phyloP scores from a whole-genome alignment of 2,888 invertebrate genomes.

The Caenorhabditis angaria region DNA sequence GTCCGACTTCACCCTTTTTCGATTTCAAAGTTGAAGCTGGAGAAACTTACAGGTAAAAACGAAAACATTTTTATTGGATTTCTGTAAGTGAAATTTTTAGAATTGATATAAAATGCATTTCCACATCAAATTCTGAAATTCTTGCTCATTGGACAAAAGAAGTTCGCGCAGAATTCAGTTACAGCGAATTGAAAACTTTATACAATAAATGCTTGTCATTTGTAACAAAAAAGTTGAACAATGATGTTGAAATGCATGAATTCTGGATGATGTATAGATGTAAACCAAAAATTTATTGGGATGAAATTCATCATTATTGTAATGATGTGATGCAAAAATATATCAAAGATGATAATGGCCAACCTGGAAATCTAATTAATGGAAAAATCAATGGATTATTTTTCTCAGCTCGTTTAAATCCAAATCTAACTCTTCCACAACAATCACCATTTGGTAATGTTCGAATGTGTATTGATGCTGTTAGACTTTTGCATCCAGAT shows the following conservation, averaged over 20 bases:
- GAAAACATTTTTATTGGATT: neutral
- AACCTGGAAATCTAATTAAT: conserved; percentile 66
- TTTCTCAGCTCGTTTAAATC: conserved; percentile 68
- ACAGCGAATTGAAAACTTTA: conserved; percentile 35
- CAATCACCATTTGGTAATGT: conserved; percentile 69
- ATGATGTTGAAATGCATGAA: conserved; percentile 43
- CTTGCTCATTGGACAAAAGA: conserved; percentile 26
- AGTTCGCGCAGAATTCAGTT: conserved; percentile 47
- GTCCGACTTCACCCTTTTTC: conserved; percentile 1
- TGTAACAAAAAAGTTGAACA: conserved; percentile 8
- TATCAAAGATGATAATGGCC: conserved; percentile 69
- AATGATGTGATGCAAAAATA: conserved; percentile 66
- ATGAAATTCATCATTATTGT: conserved; percentile 56
- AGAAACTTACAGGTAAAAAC: conserved; percentile 9
- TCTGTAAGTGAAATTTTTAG: conserved; percentile 7
- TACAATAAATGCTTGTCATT: conserved; percentile 42
- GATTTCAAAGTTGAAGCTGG: conserved; percentile 23
- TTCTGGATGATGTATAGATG: conserved; percentile 49
- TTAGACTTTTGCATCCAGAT: conserved; percentile 32
- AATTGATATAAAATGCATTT: conserved; percentile 19
- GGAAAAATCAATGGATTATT: conserved; percentile 67
- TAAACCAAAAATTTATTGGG: conserved; percentile 64
- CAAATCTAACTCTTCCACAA: conserved; percentile 56
- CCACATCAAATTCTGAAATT: neutral
- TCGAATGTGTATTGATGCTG: conserved; percentile 57